Evolutionary conservation across 2,113 vertebrate genomes (phyloP), one percentile per base, ranked within the genome.

Genomic region (Cygnus atratus): DNA sequence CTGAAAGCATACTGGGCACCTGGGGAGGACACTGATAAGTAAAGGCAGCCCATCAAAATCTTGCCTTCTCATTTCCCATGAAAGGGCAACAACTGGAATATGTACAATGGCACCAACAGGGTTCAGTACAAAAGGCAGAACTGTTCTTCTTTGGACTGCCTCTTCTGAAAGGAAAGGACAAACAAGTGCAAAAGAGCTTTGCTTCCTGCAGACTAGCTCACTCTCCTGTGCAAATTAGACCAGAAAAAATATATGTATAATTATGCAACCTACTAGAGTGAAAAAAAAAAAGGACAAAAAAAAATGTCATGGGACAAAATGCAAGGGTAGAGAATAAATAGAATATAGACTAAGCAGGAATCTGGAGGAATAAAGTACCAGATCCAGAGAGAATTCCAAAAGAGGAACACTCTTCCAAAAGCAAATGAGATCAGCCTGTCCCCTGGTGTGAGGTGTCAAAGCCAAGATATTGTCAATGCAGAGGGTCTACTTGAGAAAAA

Each of bases 401-500:
- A 54, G 37, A 86, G 76, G 84, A 90, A 57, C 13, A 18, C 70
- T 57, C 19, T 43, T 70, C 33, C 0, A 11, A 63, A 63, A 87
- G 57, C 31, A 88, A 84, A 95, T 37, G 89, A 93, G 79, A 87
- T 92, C 84, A 85, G 33, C 68, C 41, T 2, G 6, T 85, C 72
- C 93, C 61, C 65, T 70, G 50, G 28, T 37, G 67, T 81, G 86
- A 95, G 55, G 80, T 48, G 9, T 79, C 85, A 87, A 87, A 93
- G 81, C 76, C 92, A 88, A 72, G 91, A 77, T 15, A 79, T 21
- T 61, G 91, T 61, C 71, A 71, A 5, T 7, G 62, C 63, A 71
- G 87, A 81, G 76, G 66, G 86, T 54, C 91, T 84, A 78, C 86
- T 35, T 14, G 52, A 94, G 86, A 74, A 39, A 90, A 95, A 43